Base-by-base conservation (phyloP, 2,797 vertebrate species). In the Xenentodon cancila region DNA sequence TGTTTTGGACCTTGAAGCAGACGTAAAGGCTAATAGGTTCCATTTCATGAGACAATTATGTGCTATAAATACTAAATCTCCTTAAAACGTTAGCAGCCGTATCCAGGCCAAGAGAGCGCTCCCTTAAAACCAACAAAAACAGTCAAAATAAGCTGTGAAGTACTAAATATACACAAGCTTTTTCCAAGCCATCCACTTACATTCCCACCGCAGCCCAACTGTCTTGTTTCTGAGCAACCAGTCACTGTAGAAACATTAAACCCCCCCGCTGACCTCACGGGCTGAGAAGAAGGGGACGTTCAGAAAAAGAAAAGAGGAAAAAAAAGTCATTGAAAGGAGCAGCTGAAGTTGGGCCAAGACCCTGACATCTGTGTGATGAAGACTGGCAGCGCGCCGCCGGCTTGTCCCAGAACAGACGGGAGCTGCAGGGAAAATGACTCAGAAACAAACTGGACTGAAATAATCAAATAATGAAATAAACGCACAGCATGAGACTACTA, bases 281-380 rank as follows among this genome's bases (percentile, higher is more conserved):
- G 9, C 50, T 46, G 56, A 50, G 63, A 56, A 77, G 27, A 44
- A 75, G 60, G 73, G 69, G 52, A 75, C 67, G 52, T 59, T 70
- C 40, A 72, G 51, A 73, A 37, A 69, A 59, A 25, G 21, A 18
- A 16, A 9, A 21, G 5, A 42, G 4, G 25, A 22, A 63, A 57
- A 47, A 53, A 59, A 49, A 18, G 8, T 5, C 42, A 45, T 32
- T 72, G 77, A 81, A 65, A 55, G 64, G 59, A 68, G 60, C 48
- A 32, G 30, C 37, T 30, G 68, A 74, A 52, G 32, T 60, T 12
- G 32, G 53, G 77, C 64, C 78, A 82, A 56, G 60, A 59, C 53
- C 62, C 53, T 49, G 71, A 73, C 77, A 83, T 78, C 84, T 84
- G 82, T 68, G 77, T 37, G 43, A n/a, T 62, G 58, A 76, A 80